phyloP scores from a whole-genome alignment of 1,140 invertebrate genomes.

The Drosophila arizonae region DNA sequence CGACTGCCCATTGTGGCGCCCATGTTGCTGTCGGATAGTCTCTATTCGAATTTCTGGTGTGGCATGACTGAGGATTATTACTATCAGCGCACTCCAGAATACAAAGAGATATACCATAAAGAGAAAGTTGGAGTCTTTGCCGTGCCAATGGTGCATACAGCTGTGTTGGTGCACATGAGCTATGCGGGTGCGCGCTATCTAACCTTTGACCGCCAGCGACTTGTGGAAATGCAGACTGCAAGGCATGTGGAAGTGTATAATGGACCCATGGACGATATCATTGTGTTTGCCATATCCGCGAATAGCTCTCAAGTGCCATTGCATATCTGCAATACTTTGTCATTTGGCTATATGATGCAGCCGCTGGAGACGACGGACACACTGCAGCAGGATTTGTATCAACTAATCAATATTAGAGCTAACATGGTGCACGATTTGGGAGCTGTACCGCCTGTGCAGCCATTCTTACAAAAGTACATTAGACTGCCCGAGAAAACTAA shows the following conservation, averaged over 20 bases:
- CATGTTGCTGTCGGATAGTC: slow-evolving; percentile 92
- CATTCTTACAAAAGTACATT: slow-evolving; percentile 46
- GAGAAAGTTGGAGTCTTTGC: slow-evolving; percentile 89
- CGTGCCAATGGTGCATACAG: slow-evolving; percentile 97
- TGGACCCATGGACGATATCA: slow-evolving; percentile 96
- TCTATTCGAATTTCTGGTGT: slow-evolving; percentile 98
- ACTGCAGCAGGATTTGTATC: slow-evolving; percentile 87
- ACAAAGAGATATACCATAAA: slow-evolving; percentile 90
- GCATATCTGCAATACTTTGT: slow-evolving; percentile 91
- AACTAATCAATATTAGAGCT: slow-evolving; percentile 91
- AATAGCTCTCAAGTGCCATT: slow-evolving; percentile 88
- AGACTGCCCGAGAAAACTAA: slow-evolving; percentile 82
- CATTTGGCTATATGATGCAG: slow-evolving; percentile 92
- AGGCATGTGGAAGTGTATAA: slow-evolving; percentile 83
- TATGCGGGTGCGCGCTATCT: slow-evolving; percentile 86
- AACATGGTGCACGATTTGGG: slow-evolving; percentile 86
- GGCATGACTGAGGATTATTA: slow-evolving; percentile 95
- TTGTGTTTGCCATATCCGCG: slow-evolving; percentile 95
- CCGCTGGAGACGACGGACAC: slow-evolving; percentile 89
- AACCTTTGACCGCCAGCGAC: slow-evolving; percentile 89
- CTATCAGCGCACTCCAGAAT: slow-evolving; percentile 93
- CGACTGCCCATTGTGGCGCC: slow-evolving; percentile 89
- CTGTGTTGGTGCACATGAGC: slow-evolving; percentile 92
- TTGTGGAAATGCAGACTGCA: slow-evolving; percentile 82
- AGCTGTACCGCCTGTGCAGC: slow-evolving; percentile 65